Evolutionary conservation across 2,113 vertebrate genomes (phyloP), one percentile per base, ranked within the genome.

Genomic region (Notechis scutatus): DNA sequence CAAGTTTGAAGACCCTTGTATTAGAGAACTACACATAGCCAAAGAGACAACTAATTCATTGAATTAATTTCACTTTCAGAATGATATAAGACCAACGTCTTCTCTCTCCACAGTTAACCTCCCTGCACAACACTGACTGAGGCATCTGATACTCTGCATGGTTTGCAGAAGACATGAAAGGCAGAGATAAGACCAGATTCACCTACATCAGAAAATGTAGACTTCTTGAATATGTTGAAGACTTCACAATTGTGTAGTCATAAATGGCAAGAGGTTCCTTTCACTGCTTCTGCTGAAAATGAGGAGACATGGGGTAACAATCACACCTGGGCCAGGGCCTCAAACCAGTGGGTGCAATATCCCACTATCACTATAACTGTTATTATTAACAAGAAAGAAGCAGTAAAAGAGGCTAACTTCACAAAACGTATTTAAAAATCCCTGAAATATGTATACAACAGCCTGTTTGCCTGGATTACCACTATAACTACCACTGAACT

Each of bases 401-500:
- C 20, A 26, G 12, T 55, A 39, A 81, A 54, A 81, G n/a, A n/a
- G 29, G 21, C 4, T n/a, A 20, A 57, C 29, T 50, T 57, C 15
- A 23, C 54, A 90, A 90, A 89, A 85, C 1, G 3, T 10, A 57
- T 47, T 45, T 47, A 24, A 12, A 89, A 89, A 85, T 89, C 42
- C 87, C 64, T 89, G 64, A 85, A 89, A 81, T 24, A 24, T 55
- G 52, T 89, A 57, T 59, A 57, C 20, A 89, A n/a, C 69, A 55
- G 95, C 21, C 89, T 42, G 14, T 61, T 92, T 89, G 94, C 95
- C 2, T 87, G 91, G 88, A 61, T 94, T 87, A 95, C 93, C 89
- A 92, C 92, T 94, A 92, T 89, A 94, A 96, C 95, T 95, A 95
- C 93, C 90, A 94, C 61, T 94, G 85, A 88, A 93, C 85, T n/a